Conservation (phyloP, 2,797 vertebrate species). For the Austrolebias charrua region DNA sequence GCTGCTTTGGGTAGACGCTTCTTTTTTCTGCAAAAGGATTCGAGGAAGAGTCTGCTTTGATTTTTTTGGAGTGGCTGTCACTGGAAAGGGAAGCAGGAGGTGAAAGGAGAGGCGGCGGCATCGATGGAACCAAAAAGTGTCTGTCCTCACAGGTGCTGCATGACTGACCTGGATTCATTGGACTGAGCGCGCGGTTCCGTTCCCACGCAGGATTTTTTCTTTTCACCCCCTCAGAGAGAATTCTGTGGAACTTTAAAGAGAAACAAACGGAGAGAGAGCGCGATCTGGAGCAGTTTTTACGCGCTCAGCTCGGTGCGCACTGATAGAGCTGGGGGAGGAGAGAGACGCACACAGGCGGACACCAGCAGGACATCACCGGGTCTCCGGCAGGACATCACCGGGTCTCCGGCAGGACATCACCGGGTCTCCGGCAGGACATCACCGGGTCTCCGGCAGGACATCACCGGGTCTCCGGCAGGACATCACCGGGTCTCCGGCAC, state of each 20-base stretch:
- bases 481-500: slow-evolving; percentile 46
- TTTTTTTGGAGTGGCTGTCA: slow-evolving; percentile 10
- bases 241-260: slow-evolving; percentile 27
- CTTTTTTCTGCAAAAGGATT: slow-evolving; percentile 13
- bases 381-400: too few relatives aligned
- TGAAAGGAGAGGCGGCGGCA: slow-evolving; percentile 20
- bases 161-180: slow-evolving; percentile 44
- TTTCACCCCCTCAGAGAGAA: not conserved
- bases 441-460: too few relatives aligned
- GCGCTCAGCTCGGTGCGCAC: slow-evolving; percentile 46
- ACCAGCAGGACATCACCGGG: slow-evolving; percentile 29
- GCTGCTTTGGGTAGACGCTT: slow-evolving; percentile 19
- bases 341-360: slow-evolving; percentile 13
- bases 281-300: slow-evolving; percentile 9
- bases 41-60: slow-evolving; percentile 43
- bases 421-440: too few relatives aligned
- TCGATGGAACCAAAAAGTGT: slow-evolving; percentile 12
- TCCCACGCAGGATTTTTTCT: slow-evolving; percentile 6
- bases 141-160: slow-evolving; percentile 59
- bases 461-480: too few relatives aligned
- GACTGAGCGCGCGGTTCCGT: slow-evolving; percentile 9
- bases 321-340: slow-evolving; percentile 3
- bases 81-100: slow-evolving; percentile 41
- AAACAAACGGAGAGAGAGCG: not conserved
- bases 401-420: too few relatives aligned